Evolutionary conservation across 2,797 vertebrate species (phyloP).

Genomic region (Tinamus major): DNA sequence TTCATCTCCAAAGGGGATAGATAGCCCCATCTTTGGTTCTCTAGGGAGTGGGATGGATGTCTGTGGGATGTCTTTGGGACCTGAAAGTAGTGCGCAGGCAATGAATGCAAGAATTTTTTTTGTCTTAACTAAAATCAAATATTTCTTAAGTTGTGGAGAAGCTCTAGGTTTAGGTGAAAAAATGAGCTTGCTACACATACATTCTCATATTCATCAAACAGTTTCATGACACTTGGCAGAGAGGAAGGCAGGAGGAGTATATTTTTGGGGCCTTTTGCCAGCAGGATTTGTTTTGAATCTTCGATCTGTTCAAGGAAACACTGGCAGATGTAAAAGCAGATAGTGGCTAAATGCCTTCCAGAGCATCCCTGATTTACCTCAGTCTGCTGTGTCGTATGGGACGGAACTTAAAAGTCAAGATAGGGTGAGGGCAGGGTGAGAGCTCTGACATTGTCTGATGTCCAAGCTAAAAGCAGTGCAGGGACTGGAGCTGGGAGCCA

Average conservation of each 20-base stretch:
- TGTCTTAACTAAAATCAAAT: too few species aligned
- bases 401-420: background rate
- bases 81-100: fast-evolving
- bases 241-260: too few species aligned
- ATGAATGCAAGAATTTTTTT: fast-evolving
- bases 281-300: background rate
- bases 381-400: background rate
- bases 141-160: background rate
- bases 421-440: background rate
- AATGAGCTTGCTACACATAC: background rate
- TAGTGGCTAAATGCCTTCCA: too few species aligned
- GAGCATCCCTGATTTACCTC: background rate
- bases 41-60: fast-evolving
- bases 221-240: too few species aligned
- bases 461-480: background rate
- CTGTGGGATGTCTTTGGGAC: fast-evolving
- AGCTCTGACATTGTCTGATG: background rate
- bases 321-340: background rate
- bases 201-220: too few species aligned
- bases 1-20: fast-evolving
- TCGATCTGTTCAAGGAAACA: background rate
- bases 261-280: background rate
- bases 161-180: background rate
- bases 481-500: background rate
- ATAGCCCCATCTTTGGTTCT: background rate